phyloP scores from a whole-genome alignment of 2,888 invertebrate genomes.

The Sialis fuliginosa region DNA sequence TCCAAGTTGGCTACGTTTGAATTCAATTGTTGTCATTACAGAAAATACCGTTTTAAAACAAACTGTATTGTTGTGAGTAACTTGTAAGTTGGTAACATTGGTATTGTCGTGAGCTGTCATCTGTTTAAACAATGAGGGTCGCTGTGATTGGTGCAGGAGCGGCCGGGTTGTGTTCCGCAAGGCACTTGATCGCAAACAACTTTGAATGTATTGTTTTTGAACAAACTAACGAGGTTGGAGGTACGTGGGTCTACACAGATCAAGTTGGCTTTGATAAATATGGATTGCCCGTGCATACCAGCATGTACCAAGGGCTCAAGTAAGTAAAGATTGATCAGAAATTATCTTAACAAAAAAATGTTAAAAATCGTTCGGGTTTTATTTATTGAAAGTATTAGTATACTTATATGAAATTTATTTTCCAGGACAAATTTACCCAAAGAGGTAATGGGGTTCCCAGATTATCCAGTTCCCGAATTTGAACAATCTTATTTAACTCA shows the following conservation, averaged over 20 bases:
- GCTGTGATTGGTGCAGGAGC: conserved; percentile 80
- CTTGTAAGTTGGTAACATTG: too few species aligned
- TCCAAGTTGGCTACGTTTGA: too few species aligned
- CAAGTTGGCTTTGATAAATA: conserved; percentile 54
- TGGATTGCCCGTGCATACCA: conserved; percentile 70
- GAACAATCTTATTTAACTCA: conserved; percentile 51
- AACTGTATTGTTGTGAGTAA: too few species aligned
- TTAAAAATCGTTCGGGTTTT: too few species aligned
- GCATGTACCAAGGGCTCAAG: conserved; percentile 83
- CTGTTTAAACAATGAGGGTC: conserved; percentile 24
- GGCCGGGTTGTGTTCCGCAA: conserved; percentile 66
- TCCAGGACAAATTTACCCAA: conserved; percentile 81
- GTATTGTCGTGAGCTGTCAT: too few species aligned
- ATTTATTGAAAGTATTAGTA: too few species aligned
- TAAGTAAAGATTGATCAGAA: conserved; percentile 20
- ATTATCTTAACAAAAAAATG: too few species aligned
- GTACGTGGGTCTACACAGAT: conserved; percentile 82
- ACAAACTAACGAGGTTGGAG: conserved; percentile 57
- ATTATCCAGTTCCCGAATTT: conserved; percentile 51
- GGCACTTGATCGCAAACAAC: conserved; percentile 36
- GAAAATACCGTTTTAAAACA: too few species aligned
- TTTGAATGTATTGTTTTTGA: conserved; percentile 53
- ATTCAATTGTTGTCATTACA: too few species aligned
- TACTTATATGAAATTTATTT: too few species aligned
- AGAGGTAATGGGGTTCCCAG: conserved; percentile 76